Conservation (phyloP, 2,888 invertebrate species). For the Thymelicus sylvestris region DNA sequence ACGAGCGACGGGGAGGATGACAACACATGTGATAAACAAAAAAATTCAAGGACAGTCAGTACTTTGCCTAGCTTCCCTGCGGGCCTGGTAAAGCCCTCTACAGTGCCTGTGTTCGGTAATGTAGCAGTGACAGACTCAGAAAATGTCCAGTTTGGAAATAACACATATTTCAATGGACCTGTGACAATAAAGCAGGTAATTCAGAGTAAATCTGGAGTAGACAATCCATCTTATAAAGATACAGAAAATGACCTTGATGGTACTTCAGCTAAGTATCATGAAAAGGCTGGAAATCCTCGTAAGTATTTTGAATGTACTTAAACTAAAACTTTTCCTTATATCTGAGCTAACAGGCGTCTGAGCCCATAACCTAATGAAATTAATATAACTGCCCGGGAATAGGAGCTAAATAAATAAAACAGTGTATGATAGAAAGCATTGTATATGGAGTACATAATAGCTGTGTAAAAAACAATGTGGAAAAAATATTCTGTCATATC, state of each 20-base stretch:
- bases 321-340: too few relatives aligned
- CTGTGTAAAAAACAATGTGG: too few relatives aligned
- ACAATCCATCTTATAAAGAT: conserved; percentile 63
- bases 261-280: background rate
- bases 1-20: conserved; percentile 58
- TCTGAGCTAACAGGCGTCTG: too few relatives aligned
- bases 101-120: conserved; percentile 76
- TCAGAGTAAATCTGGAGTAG: conserved; percentile 70
- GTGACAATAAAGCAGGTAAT: conserved; percentile 91
- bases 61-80: conserved; percentile 53
- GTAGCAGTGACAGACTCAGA: conserved; percentile 88
- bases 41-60: conserved; percentile 47
- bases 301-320: conserved; percentile 13
- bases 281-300: background rate
- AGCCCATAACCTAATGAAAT: too few relatives aligned
- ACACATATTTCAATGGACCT: conserved; percentile 90
- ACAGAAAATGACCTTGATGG: conserved; percentile 56
- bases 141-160: conserved; percentile 91
- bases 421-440: too few relatives aligned
- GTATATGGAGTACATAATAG: too few relatives aligned
- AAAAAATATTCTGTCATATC: too few relatives aligned
- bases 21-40: conserved; percentile 44
- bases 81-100: conserved; percentile 53
- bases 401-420: too few relatives aligned
- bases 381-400: too few relatives aligned